Evolutionary conservation across 2,797 vertebrate species (phyloP), one percentile per base, ranked within the genome.

Genomic region (Antrozous pallidus): DNA sequence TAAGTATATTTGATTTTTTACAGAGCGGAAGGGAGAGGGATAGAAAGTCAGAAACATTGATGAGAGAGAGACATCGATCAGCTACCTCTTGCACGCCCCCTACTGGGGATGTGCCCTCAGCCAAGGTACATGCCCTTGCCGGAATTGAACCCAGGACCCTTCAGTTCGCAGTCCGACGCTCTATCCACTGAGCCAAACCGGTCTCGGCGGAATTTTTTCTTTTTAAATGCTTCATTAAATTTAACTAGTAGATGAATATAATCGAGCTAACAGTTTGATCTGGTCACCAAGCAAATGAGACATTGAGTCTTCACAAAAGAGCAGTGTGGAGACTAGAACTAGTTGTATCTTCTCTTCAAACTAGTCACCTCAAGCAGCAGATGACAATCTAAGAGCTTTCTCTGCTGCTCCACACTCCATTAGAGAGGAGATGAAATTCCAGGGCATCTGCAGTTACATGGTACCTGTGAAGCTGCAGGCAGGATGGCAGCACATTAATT

Each of bases 181-280:
- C n/a, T n/a, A n/a, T n/a, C n/a, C n/a, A n/a, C n/a, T n/a, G n/a
- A n/a, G n/a, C n/a, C n/a, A n/a, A n/a, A n/a, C n/a, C n/a, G n/a
- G n/a, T n/a, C n/a, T n/a, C n/a, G n/a, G n/a, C n/a, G n/a, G n/a
- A n/a, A n/a, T n/a, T n/a, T n/a, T 17, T 54, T 58, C 56, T 69
- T 95, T 90, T 93, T 31, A 36, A 65, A 80, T 91, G 93, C 80
- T 96, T 96, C 91, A 95, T 91, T 95, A 91, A 95, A 42, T 47
- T 45, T 70, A 88, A 92, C 28, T 51, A 67, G n/a, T 51, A 75
- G 24, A 56, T 22, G n/a, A 67, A 14, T 82, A 36, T 18, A 83
- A n/a, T 6, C 3, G 58, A 80, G 71, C 63, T 31, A 80, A 49
- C 65, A 63, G 67, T 73, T 61, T 70, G 80, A 49, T 28, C 12